These are phyloP conservation scores for Ariolimax columbianus DNA, from an alignment of 2,888 invertebrate genomes.

Conservation along the genomic window DNA sequence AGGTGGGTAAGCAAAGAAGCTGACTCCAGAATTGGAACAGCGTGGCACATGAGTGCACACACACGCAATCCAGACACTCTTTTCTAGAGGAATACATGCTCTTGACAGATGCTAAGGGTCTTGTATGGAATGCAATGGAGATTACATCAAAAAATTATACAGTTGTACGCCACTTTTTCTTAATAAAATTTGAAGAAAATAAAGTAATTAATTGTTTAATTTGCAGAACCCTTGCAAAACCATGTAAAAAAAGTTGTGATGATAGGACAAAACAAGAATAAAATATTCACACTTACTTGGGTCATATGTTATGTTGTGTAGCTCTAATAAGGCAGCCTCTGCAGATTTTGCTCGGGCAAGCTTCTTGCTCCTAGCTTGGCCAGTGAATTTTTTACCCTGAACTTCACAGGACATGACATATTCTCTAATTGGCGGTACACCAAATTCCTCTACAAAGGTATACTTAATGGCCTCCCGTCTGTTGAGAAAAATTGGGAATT, in stretches of 20 bases:
- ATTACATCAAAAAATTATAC: too few relatives aligned
- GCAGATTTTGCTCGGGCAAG: conserved; percentile 85
- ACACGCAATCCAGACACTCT: too few relatives aligned
- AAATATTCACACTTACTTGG: conserved; percentile 35
- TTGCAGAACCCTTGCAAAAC: too few relatives aligned
- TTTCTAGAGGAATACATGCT: too few relatives aligned
- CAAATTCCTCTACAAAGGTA: neutral
- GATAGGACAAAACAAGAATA: neutral
- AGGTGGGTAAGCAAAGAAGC: too few relatives aligned
- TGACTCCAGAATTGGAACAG: too few relatives aligned
- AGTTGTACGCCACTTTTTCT: too few relatives aligned
- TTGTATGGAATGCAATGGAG: neutral
- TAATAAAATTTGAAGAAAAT: too few relatives aligned
- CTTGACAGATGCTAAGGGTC: too few relatives aligned
- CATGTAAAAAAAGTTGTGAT: too few relatives aligned
- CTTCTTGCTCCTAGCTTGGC: conserved; percentile 85
- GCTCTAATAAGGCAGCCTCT: conserved; percentile 66
- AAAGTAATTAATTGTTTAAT: neutral
- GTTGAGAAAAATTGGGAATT: neutral
- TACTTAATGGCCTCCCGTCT: conserved; percentile 28
- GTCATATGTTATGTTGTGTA: conserved; percentile 43
- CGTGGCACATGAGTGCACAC: too few relatives aligned
- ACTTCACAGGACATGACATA: conserved; percentile 81
- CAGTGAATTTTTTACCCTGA: conserved; percentile 84
- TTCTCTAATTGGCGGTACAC: conserved; percentile 21